Conservation (phyloP, 2,888 invertebrate genomes). For the Calameuta pallipes region DNA sequence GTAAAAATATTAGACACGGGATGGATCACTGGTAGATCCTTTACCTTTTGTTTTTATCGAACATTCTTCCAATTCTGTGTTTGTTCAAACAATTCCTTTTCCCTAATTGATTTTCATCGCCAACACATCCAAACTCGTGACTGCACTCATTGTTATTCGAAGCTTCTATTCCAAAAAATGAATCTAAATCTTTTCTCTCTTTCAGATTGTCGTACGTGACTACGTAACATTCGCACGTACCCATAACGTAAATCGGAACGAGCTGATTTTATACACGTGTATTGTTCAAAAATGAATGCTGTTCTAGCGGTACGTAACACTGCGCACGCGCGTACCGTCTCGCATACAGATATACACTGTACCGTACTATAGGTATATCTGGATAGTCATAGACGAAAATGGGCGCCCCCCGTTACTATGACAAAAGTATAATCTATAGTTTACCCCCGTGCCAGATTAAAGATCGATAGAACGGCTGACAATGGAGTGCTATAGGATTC, state of each 20-base stretch:
- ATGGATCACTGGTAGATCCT: neutral
- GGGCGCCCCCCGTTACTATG: constrained; percentile 12
- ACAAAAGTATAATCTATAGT: constrained; percentile 44
- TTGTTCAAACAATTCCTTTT: neutral
- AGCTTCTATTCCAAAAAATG: neutral
- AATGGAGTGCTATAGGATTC: constrained; percentile 42
- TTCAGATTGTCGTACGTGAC: neutral
- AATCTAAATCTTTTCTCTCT: neutral
- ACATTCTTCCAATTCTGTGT: neutral
- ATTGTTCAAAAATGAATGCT: neutral
- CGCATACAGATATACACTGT: neutral
- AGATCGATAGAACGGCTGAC: constrained; percentile 48
- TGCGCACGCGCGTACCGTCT: neutral
- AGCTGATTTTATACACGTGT: neutral
- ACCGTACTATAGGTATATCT: neutral
- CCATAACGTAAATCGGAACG: neutral
- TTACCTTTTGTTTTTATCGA: neutral
- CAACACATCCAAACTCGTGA: neutral
- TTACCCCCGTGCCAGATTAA: constrained; percentile 45
- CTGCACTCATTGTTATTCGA: neutral
- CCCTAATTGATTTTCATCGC: neutral
- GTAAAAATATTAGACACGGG: neutral
- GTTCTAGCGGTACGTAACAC: neutral
- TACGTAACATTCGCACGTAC: neutral
- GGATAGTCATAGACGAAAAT: constrained; percentile 1